Conservation (phyloP, 2,113 vertebrate species). For the Aix galericulata region DNA sequence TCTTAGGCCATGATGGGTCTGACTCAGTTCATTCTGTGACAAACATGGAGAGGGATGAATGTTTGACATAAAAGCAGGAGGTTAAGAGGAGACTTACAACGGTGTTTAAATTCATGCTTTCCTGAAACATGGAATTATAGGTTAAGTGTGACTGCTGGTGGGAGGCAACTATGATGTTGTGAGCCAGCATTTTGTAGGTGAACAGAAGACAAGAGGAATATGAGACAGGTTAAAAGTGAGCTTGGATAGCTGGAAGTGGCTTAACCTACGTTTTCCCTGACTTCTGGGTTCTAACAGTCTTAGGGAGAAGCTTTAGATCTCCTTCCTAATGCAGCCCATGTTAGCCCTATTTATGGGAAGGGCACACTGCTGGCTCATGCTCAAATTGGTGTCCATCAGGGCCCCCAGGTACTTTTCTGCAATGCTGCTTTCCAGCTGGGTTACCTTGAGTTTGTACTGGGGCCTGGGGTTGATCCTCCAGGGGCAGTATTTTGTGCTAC, state of each 20-base stretch:
- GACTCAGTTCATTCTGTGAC: not conserved
- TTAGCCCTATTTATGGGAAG: not conserved
- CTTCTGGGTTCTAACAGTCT: not conserved
- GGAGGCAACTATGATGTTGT: not conserved
- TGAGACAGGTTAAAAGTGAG: not conserved
- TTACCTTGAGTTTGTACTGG: no score
- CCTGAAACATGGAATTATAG: not conserved
- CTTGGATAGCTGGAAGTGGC: not conserved
- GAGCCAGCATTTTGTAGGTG: not conserved
- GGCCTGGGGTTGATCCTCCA: not conserved
- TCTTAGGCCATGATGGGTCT: not conserved
- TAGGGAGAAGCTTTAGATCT: not conserved
- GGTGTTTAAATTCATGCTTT: not conserved
- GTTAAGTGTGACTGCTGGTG: not conserved
- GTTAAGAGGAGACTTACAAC: not conserved
- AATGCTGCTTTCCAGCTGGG: not conserved
- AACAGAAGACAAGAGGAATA: not conserved
- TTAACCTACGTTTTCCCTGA: not conserved
- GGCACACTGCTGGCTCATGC: not conserved
- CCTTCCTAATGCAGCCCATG: not conserved
- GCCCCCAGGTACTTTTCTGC: not conserved
- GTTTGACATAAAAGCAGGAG: not conserved
- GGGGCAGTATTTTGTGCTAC: not conserved
- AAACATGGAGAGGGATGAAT: not conserved
- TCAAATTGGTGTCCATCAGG: not conserved